Percentiles rank a stretch among this genome's conserved stretches.
Conservation (phyloP, 2,113 vertebrate species). For the Barbus barbus region DNA sequence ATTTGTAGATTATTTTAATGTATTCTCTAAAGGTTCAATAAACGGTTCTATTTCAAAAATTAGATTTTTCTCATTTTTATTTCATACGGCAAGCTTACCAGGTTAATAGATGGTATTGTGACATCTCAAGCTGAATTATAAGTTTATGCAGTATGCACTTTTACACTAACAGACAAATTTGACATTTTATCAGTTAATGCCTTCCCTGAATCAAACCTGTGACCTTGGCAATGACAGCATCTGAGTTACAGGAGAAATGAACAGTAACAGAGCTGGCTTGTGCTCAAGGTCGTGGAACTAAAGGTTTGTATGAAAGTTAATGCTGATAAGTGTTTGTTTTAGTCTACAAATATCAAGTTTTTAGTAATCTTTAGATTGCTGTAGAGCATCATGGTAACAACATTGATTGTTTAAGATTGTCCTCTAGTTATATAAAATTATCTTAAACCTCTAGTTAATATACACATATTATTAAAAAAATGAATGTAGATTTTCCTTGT, state of each 20-base stretch:
- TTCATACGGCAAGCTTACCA: neutral
- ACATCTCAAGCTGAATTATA: no score
- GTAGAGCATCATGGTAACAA: no score
- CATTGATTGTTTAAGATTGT: no score
- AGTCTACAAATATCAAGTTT: neutral
- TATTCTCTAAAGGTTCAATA: neutral
- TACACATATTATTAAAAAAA: no score
- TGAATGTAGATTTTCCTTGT: no score
- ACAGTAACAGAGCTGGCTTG: neutral
- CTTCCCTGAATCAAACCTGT: neutral
- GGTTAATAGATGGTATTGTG: neutral
- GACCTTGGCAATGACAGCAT: neutral
- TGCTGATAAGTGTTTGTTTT: neutral
- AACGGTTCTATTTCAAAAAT: no score
- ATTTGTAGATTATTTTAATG: neutral
- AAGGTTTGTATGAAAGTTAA: neutral
- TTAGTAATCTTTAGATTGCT: neutral
- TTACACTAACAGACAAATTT: neutral
- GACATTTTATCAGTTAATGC: neutral
- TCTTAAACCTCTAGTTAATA: no score
- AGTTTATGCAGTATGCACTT: neutral
- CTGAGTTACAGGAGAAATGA: neutral
- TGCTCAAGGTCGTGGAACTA: neutral
- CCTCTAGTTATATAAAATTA: no score
- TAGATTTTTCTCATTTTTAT: neutral